Base-by-base conservation (phyloP, 2,113 vertebrate genomes). In the Bambusicola thoracicus region DNA sequence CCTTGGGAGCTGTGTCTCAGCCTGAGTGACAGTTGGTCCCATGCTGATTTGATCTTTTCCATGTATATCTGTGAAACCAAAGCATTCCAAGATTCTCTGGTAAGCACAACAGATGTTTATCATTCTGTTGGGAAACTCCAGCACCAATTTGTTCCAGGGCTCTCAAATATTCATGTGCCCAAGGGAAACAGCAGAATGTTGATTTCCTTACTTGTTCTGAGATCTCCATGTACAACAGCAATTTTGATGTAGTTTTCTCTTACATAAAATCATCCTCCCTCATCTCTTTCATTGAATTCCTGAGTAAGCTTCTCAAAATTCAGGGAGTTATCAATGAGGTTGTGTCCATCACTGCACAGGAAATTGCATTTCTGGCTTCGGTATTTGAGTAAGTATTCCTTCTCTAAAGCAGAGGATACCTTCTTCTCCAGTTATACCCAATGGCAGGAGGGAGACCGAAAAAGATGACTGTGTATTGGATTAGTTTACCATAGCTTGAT, bases 111-210 rank as follows among this genome's bases (percentile, higher is more conserved):
- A 77, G 69, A 0, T 19, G 44, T 19, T 56, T 87, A 74, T 87
- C 70, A 32, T 78, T 55, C 30, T 81, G 56, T 75, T 94, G 56
- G 56, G 56, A 85, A 94, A 89, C 81, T 91, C 70, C 74, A 81
- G 66, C 61, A 15, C 51, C 81, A 11, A 55, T 94, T 92, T 89
- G 53, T 91, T 81, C 36, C 15, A 44, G 38, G 24, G 29, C 34
- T 78, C 69, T 89, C 81, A 84, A 66, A 81, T 81, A 81, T 63
- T 87, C 51, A 9, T 17, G 21, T 27, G 22, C 41, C 17, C 20
- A 55, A 10, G 24, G 49, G 61, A 89, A 92, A 81, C 69, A 84
- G 25, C 73, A 89, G 81, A 69, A 63, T 32, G 78, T n/a, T 58
- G 41, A 15, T 70, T 78, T 70, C 30, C 70, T 70, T 67, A 21